phyloP scores from a whole-genome alignment of 2,797 vertebrate genomes.

The Trachurus trachurus region DNA sequence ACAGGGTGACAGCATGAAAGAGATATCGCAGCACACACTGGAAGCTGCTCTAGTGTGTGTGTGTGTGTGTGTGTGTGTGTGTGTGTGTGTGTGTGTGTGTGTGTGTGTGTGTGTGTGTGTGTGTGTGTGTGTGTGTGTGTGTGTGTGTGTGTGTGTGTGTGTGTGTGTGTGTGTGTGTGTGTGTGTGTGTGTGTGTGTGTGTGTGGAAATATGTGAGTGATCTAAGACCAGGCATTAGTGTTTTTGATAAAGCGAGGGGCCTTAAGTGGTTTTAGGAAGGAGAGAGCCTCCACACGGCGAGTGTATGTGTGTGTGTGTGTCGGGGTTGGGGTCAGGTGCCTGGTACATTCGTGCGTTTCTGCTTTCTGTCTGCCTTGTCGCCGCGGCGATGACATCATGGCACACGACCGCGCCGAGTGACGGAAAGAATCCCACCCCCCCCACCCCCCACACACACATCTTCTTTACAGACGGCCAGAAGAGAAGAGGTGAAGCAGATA shows the following conservation, averaged over 20 bases:
- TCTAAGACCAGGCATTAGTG: slow-evolving; percentile 75
- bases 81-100: slow-evolving; percentile 41
- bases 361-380: slow-evolving; percentile 79
- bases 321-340: slow-evolving; percentile 77
- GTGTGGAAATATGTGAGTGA: slow-evolving; percentile 66
- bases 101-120: slow-evolving; percentile 41
- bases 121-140: slow-evolving; percentile 41
- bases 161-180: slow-evolving; percentile 41
- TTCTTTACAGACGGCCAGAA: slow-evolving; percentile 41
- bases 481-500: slow-evolving; percentile 47
- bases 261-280: slow-evolving; percentile 77
- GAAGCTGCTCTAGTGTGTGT: slow-evolving; percentile 49
- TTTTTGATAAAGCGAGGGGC: slow-evolving; percentile 77
- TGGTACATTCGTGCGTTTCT: slow-evolving; percentile 71
- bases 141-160: slow-evolving; percentile 41
- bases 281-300: slow-evolving; percentile 45
- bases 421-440: slow-evolving; percentile 78
- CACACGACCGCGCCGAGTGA: slow-evolving; percentile 66
- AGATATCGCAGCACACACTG: slow-evolving; percentile 66
- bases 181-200: slow-evolving; percentile 42
- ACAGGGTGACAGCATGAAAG: slow-evolving; percentile 54
- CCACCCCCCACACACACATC: too few species aligned
- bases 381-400: slow-evolving; percentile 81
- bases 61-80: slow-evolving; percentile 43
- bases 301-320: slow-evolving; percentile 39